These are phyloP conservation scores for Panulirus ornatus DNA, from an alignment of 1,140 invertebrate genomes.

Conservation along the genomic window DNA sequence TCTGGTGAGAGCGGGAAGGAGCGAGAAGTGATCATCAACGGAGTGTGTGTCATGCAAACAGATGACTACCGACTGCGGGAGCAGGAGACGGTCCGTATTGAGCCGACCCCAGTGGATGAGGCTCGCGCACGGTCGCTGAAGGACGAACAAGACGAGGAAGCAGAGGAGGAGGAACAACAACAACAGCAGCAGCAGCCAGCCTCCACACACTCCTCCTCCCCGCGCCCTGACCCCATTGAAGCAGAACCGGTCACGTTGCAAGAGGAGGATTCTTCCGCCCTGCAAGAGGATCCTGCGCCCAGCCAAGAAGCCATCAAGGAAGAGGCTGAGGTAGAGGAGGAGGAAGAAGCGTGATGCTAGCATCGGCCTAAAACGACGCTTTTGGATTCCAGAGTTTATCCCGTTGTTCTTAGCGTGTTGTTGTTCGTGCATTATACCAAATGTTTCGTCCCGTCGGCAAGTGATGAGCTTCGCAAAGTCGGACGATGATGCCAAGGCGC, in stretches of 20 bases:
- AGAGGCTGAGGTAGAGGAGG: slow-evolving; percentile 52
- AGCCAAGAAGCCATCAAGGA: slow-evolving; percentile 41
- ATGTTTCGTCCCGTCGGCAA: slow-evolving; percentile 58
- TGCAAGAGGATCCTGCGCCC: slow-evolving; percentile 44
- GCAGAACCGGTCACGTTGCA: slow-evolving; percentile 27
- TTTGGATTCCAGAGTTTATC: slow-evolving; percentile 72
- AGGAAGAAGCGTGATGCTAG: slow-evolving; percentile 71
- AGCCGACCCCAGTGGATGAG: slow-evolving; percentile 71
- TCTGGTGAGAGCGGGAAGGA: slow-evolving; percentile 74
- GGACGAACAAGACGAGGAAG: slow-evolving; percentile 60
- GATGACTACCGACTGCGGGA: slow-evolving; percentile 73
- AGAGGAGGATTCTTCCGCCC: slow-evolving; percentile 38
- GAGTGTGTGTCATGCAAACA: slow-evolving; percentile 91
- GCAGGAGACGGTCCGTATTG: slow-evolving; percentile 60
- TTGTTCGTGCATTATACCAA: slow-evolving; percentile 69
- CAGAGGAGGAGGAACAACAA: slow-evolving; percentile 30
- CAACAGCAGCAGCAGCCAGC: slow-evolving; percentile 38
- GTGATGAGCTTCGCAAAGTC: slow-evolving; percentile 52
- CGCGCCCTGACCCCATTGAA: slow-evolving; percentile 43
- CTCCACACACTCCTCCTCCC: slow-evolving; percentile 23
- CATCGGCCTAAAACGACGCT: slow-evolving; percentile 60
- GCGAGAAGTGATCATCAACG: slow-evolving; percentile 91
- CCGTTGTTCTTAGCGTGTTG: slow-evolving; percentile 67
- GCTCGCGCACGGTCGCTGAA: slow-evolving; percentile 66
- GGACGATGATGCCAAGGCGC: slow-evolving; percentile 48